Evolutionary conservation across 2,888 invertebrate species (phyloP), one percentile per base, ranked within the genome.

Genomic region (Psylliodes chrysocephalus): DNA sequence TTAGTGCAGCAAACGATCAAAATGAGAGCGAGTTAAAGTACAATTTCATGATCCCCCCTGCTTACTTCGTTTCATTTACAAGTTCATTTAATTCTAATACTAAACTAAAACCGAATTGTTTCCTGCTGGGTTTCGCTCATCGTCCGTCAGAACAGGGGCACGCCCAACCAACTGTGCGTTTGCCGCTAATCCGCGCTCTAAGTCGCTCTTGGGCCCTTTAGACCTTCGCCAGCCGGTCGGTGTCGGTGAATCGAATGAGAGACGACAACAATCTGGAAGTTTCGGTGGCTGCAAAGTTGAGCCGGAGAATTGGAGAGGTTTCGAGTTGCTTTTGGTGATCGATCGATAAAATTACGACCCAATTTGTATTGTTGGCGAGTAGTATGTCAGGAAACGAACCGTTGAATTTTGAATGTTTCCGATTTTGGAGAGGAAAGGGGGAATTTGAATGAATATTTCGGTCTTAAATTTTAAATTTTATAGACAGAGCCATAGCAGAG

Each of bases 251-350:
- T 49, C 28, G 49, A 51, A 40, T 15, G 28, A 59, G 40, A 49
- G 33, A 28, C 38, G 38, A 57, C 25, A 49, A 49, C 38, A 49
- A 38, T 59, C 49, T 40, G 40, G 49, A 59, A 59, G 59, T 59
- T 59, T 59, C 49, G 38, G 15, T 54, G 38, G 40, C 40, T 18
- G 40, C 19, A 42, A 40, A 54, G 54, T 54, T 54, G 40, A 25
- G 15, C 15, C 25, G 17, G 33, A 56, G 59, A 49, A 28, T 28
- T 44, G 6, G 44, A 44, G 44, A 44, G 44, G 17, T 8, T 44
- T 44, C 47, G 22, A 47, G n/a, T 14, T 12, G 47, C 25, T 47
- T n/a, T 44, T 49, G 28, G 15, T 30, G 28, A 49, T 49, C 49
- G 28, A 49, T 49, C 49, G 49, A 49, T 49, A 28, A 25, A 49